These are phyloP conservation scores for Macrochelys suwanniensis DNA, from an alignment of 2,797 vertebrate genomes.

Conservation along the genomic window DNA sequence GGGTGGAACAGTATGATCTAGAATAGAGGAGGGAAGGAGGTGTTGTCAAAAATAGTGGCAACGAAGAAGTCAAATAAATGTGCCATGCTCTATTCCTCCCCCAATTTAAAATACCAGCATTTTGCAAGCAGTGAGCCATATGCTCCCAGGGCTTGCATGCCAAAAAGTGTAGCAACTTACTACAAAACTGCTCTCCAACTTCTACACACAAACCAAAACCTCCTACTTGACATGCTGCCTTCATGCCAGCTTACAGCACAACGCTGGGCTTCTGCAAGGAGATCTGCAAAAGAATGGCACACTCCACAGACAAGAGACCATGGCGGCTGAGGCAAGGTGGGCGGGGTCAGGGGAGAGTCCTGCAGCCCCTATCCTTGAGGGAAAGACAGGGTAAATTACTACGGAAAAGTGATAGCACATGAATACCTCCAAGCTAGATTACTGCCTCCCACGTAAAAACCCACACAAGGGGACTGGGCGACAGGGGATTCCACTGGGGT, in stretches of 20 bases:
- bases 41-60: slow-evolving; percentile 77
- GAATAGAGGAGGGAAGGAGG: slow-evolving; percentile 38
- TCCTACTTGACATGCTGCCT: slow-evolving; percentile 79
- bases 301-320: neutral
- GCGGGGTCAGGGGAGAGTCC: neutral
- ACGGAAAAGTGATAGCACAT: neutral
- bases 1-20: slow-evolving; percentile 63
- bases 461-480: neutral
- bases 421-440: neutral
- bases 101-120: slow-evolving; percentile 80
- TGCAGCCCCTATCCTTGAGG: neutral
- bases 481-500: fast-evolving
- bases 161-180: slow-evolving; percentile 79
- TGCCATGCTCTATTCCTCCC: slow-evolving; percentile 77
- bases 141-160: slow-evolving; percentile 77
- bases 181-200: slow-evolving; percentile 79
- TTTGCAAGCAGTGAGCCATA: slow-evolving; percentile 77
- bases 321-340: neutral
- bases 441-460: neutral
- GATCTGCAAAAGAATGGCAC: slow-evolving; percentile 45
- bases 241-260: slow-evolving; percentile 74
- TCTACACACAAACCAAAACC: slow-evolving; percentile 76
- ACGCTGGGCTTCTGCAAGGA: slow-evolving; percentile 60
- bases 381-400: neutral
- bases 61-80: slow-evolving; percentile 78